These are phyloP conservation scores for Pristionchus maxplancki DNA, from an alignment of 2,888 invertebrate genomes.

Conservation along the genomic window DNA sequence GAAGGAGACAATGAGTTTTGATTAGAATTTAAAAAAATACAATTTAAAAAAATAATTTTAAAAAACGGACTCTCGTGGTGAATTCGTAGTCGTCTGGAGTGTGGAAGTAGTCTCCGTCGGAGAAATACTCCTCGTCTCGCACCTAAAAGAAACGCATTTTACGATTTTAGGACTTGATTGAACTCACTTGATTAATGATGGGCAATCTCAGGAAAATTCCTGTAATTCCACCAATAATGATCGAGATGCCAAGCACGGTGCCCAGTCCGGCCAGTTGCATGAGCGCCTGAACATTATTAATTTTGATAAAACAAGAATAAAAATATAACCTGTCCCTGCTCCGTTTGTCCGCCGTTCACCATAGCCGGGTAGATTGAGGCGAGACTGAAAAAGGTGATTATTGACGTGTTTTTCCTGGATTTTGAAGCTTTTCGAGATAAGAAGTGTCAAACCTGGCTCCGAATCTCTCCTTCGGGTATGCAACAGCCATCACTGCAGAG, in stretches of 20 bases:
- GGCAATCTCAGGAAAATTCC: conserved; percentile 56
- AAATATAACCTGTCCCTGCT: conserved; percentile 25
- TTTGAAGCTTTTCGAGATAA: no score
- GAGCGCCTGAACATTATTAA: conserved; percentile 83
- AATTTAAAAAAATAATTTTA: neutral
- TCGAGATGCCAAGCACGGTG: conserved; percentile 85
- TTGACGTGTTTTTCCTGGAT: no score
- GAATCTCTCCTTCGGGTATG: conserved; percentile 61
- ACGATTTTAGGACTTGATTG: neutral
- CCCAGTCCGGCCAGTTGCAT: conserved; percentile 86
- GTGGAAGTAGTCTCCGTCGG: conserved; percentile 73
- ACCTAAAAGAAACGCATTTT: neutral
- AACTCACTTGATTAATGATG: conserved; percentile 51
- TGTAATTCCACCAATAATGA: conserved; percentile 86
- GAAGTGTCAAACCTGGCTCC: conserved; percentile 56
- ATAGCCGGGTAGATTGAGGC: conserved; percentile 64
- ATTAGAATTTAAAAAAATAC: neutral
- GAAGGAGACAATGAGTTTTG: neutral
- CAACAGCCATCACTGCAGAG: conserved; percentile 59
- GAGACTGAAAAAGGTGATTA: conserved; percentile 60
- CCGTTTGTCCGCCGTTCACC: conserved; percentile 10
- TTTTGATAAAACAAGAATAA: neutral
- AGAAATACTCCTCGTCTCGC: conserved; percentile 63
- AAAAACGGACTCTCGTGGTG: conserved; percentile 68
- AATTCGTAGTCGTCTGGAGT: conserved; percentile 74